phyloP scores from a whole-genome alignment of 2,797 vertebrate genomes.

The Cottoperca gobio region DNA sequence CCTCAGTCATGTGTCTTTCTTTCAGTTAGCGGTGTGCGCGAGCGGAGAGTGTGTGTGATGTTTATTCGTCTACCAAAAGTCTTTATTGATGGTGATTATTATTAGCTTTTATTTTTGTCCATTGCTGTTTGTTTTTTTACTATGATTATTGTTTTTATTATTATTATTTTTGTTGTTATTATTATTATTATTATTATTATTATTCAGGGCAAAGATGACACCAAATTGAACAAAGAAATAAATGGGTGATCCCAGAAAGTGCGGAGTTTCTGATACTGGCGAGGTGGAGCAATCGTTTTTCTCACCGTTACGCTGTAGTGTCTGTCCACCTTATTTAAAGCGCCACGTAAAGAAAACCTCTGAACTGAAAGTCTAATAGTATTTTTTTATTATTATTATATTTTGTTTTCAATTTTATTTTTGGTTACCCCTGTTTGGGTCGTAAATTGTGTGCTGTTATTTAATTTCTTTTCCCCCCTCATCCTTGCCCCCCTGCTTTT shows the following conservation, averaged over 20 bases:
- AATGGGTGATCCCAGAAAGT: constrained; percentile 47
- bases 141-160: constrained; percentile 52
- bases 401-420: constrained; percentile 60
- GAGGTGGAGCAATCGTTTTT: constrained; percentile 47
- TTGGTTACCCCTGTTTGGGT: constrained; percentile 61
- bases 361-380: constrained; percentile 64
- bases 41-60: constrained; percentile 40
- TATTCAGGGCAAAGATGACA: constrained; percentile 86
- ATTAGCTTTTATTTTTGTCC: constrained; percentile 69
- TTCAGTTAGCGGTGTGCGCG: constrained; percentile 47
- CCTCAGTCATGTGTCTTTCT: constrained; percentile 43
- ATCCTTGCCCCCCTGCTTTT: constrained; percentile 41
- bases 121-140: constrained; percentile 48
- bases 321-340: constrained; percentile 52
- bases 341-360: constrained; percentile 53
- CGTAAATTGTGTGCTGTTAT: constrained; percentile 74
- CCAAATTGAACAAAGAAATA: constrained; percentile 84
- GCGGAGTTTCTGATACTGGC: constrained; percentile 62
- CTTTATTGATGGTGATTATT: constrained; percentile 70
- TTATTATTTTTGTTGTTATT: constrained; percentile 52
- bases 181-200: constrained; percentile 65
- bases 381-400: constrained; percentile 61
- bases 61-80: constrained; percentile 79
- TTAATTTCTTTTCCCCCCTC: constrained; percentile 29
- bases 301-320: constrained; percentile 41